Evolutionary conservation across 2,888 invertebrate genomes (phyloP).

Genomic region (Stomorhina lunata): DNA sequence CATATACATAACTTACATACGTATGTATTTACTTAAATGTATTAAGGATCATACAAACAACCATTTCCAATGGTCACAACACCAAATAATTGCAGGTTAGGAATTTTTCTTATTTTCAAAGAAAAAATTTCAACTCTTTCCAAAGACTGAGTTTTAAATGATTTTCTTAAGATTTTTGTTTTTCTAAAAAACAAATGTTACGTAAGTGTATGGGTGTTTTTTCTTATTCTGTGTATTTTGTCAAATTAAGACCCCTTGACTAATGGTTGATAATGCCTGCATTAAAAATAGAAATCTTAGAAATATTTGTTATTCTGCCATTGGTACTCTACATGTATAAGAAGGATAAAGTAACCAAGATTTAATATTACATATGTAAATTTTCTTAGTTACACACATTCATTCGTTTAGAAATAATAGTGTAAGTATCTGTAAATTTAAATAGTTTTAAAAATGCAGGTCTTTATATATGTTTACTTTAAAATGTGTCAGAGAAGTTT

Average conservation of each 20-base stretch:
- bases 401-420: background rate
- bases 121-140: background rate
- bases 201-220: background rate
- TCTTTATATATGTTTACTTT: background rate
- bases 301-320: constrained; percentile 40
- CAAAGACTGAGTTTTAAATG: constrained; percentile 22
- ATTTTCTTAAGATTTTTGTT: constrained; percentile 57
- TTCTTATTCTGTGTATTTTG: constrained; percentile 35
- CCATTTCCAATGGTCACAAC: constrained; percentile 63
- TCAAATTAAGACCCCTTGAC: constrained; percentile 63
- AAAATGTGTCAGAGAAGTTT: background rate
- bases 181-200: constrained; percentile 11
- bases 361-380: constrained; percentile 11
- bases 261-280: constrained; percentile 58
- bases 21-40: background rate
- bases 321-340: no score
- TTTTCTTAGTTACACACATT: background rate
- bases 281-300: constrained; percentile 47
- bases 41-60: constrained; percentile 37
- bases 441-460: constrained; percentile 39
- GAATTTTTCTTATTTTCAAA: constrained; percentile 25
- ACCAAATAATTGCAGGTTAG: constrained; percentile 62
- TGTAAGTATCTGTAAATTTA: background rate
- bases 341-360: constrained; percentile 17
- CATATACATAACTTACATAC: no score